These are phyloP conservation scores for Melanotaenia parkinsoni DNA, from an alignment of 2,797 vertebrate genomes.

Conservation along the genomic window DNA sequence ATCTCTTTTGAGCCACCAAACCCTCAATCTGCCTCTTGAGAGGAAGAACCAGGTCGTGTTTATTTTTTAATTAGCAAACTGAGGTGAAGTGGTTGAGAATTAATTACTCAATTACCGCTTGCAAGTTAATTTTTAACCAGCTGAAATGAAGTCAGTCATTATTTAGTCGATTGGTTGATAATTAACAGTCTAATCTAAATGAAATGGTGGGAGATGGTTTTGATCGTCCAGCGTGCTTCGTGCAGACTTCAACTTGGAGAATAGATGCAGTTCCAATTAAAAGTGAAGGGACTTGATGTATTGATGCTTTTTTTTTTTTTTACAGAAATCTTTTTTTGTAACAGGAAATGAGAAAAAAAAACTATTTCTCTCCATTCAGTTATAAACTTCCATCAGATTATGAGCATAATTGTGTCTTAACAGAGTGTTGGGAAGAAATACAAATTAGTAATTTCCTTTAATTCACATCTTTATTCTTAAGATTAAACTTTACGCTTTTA, in stretches of 20 bases:
- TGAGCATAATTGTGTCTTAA: slow-evolving; percentile 85
- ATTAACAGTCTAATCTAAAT: slow-evolving; percentile 98
- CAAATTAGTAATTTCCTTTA: slow-evolving; percentile 89
- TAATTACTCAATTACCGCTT: slow-evolving; percentile 98
- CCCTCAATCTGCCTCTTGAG: slow-evolving; percentile 76
- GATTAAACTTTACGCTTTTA: slow-evolving; percentile 69
- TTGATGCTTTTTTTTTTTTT: slow-evolving; percentile 82
- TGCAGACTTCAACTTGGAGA: slow-evolving; percentile 84
- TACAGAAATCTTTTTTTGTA: slow-evolving; percentile 48
- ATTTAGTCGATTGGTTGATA: slow-evolving; percentile 95
- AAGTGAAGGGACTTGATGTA: slow-evolving; percentile 85
- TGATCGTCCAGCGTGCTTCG: slow-evolving; percentile 87
- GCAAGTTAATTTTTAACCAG: slow-evolving; percentile 98
- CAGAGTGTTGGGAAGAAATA: slow-evolving; percentile 66
- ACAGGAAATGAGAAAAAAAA: slow-evolving; percentile 84
- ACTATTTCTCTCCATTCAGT: slow-evolving; percentile 89
- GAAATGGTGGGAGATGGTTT: slow-evolving; percentile 91
- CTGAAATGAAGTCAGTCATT: slow-evolving; percentile 97
- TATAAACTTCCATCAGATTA: slow-evolving; percentile 92
- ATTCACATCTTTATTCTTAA: slow-evolving; percentile 92
- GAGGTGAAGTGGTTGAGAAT: slow-evolving; percentile 95
- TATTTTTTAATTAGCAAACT: slow-evolving; percentile 98
- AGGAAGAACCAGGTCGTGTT: slow-evolving; percentile 91
- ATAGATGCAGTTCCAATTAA: slow-evolving; percentile 89
- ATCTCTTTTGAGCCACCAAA: slow-evolving; percentile 39